phyloP scores from a whole-genome alignment of 2,797 vertebrate genomes.

The Neosilurus hyrtlii region DNA sequence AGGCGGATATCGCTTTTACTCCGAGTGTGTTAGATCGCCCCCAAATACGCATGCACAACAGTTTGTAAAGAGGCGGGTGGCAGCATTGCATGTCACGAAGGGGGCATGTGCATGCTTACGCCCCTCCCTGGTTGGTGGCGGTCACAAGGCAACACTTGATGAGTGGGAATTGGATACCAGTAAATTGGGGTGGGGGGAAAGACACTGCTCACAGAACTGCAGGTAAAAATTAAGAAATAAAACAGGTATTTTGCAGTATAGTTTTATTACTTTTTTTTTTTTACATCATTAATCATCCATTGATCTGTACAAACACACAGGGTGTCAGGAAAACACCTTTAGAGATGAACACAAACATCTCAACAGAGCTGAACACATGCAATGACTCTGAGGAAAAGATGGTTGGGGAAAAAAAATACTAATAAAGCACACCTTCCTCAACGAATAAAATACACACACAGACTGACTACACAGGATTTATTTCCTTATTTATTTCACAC shows the following conservation, averaged over 20 bases:
- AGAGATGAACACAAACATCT: slow-evolving; percentile 33
- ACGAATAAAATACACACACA: slow-evolving; percentile 38
- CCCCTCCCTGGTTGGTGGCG: no score
- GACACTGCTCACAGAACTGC: not conserved
- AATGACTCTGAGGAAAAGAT: slow-evolving; percentile 27
- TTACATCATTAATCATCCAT: slow-evolving; percentile 46
- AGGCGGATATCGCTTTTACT: no score
- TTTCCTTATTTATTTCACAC: not conserved
- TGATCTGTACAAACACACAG: slow-evolving; percentile 46
- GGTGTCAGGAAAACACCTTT: slow-evolving; percentile 15
- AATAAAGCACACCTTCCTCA: slow-evolving; percentile 27
- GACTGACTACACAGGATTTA: slow-evolving; percentile 18
- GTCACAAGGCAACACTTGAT: no score
- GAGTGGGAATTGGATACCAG: no score
- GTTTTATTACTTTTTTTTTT: slow-evolving; percentile 42
- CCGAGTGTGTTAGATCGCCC: no score
- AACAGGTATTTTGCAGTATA: slow-evolving; percentile 4
- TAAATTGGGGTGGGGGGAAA: no score
- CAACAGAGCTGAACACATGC: slow-evolving; percentile 45
- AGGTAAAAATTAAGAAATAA: not conserved
- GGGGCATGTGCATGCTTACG: no score
- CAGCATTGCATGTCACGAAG: no score
- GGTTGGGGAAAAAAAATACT: slow-evolving; percentile 20
- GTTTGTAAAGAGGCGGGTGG: no score
- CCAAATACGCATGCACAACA: no score